These are phyloP conservation scores for Ephestia elutella DNA, from an alignment of 1,140 invertebrate genomes.

Conservation along the genomic window DNA sequence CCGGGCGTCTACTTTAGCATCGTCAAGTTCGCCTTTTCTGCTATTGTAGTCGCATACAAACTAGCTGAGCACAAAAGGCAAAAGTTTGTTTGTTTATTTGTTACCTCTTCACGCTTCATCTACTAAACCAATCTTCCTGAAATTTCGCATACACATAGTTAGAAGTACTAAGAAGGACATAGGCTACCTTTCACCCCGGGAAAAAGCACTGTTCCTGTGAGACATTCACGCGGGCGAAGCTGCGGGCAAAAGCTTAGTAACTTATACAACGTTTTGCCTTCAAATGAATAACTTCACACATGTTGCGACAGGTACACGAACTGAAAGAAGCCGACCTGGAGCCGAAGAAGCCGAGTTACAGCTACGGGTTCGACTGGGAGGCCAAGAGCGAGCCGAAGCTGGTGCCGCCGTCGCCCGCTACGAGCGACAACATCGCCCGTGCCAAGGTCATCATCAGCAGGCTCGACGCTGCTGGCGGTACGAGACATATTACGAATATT, in stretches of 20 bases:
- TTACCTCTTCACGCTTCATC: no score
- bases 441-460: constrained; percentile 75
- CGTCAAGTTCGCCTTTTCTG: constrained; percentile 76
- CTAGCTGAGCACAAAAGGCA: no score
- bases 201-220: no score
- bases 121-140: no score
- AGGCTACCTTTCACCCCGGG: no score
- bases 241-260: no score
- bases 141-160: no score
- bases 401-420: constrained; percentile 66
- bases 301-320: constrained; percentile 54
- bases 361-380: constrained; percentile 22
- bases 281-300: not conserved
- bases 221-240: no score
- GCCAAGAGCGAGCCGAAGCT: constrained; percentile 33
- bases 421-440: constrained; percentile 73
- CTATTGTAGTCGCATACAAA: constrained; percentile 64
- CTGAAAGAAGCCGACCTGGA: constrained; percentile 47
- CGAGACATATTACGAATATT: no score
- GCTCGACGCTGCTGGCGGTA: constrained; percentile 73
- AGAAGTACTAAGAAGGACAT: no score
- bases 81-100: no score
- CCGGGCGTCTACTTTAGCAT: constrained; percentile 80
- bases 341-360: constrained; percentile 17
- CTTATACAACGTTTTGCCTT: no score